Conservation (phyloP, 2,797 vertebrate species). For the Mareca strepera region DNA sequence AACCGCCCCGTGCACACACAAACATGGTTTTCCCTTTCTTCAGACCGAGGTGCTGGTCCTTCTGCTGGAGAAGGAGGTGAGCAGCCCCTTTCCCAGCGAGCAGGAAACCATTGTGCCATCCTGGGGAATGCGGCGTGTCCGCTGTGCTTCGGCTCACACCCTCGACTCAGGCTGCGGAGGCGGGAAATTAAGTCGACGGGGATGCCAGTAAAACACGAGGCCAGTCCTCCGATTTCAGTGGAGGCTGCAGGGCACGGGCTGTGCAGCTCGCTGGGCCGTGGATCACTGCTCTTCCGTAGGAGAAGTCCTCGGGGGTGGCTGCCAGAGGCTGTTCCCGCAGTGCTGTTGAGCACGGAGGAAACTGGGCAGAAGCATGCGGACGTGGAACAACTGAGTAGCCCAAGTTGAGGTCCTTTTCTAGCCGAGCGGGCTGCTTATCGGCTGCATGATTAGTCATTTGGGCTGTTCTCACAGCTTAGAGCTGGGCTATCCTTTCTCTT, state of each 20-base stretch:
- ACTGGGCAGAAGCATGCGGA: background rate
- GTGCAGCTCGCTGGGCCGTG: background rate
- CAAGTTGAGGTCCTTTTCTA: background rate
- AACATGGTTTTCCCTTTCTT: background rate
- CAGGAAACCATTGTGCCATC: background rate
- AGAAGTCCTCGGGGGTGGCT: background rate
- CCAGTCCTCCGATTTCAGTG: background rate
- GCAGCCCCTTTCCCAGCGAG: background rate
- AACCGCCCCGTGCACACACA: too few species aligned
- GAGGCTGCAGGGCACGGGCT: background rate
- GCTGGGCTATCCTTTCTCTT: conserved; percentile 2
- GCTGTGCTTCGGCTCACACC: background rate
- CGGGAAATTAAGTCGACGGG: background rate
- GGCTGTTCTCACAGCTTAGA: background rate
- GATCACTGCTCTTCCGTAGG: background rate
- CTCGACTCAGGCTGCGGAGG: background rate
- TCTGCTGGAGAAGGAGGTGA: background rate
- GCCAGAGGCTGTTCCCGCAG: background rate
- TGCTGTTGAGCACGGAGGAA: background rate
- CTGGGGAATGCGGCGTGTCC: background rate
- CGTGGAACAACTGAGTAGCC: background rate
- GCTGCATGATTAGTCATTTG: background rate
- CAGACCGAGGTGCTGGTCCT: background rate
- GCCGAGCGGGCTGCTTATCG: background rate
- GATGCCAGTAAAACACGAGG: background rate